A percentile compares a stretch with the other conserved stretches of the same genome.
Evolutionary conservation across 1,140 invertebrate species (phyloP).

Genomic region (Papilio xuthus): DNA sequence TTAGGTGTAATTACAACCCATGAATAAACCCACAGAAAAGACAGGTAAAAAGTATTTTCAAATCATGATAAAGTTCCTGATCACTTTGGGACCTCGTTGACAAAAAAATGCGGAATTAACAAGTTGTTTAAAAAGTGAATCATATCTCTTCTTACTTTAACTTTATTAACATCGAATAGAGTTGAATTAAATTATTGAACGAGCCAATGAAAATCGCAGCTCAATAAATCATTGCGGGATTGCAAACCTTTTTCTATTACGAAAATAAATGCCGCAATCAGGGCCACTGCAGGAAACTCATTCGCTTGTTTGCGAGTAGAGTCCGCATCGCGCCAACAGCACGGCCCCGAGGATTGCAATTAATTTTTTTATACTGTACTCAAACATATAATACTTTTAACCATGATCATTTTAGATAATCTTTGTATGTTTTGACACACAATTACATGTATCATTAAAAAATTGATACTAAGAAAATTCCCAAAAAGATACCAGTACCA

Average conservation of each 20-base stretch:
- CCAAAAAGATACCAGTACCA: too few relatives aligned
- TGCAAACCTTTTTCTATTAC: slow-evolving; percentile 40
- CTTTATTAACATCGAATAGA: slow-evolving; percentile 24
- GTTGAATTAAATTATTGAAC: slow-evolving; percentile 13
- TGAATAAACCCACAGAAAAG: too few relatives aligned
- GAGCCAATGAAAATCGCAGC: slow-evolving; percentile 34
- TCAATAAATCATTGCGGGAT: slow-evolving; percentile 38
- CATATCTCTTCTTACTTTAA: slow-evolving; percentile 25
- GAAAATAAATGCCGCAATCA: slow-evolving; percentile 38
- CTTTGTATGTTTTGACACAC: not conserved
- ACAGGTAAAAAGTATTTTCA: too few relatives aligned
- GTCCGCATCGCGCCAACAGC: not conserved
- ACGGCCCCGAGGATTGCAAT: slow-evolving; percentile 7
- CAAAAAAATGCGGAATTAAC: too few relatives aligned
- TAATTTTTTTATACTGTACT: slow-evolving; percentile 26
- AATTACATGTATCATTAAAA: too few relatives aligned
- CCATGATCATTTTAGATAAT: not conserved
- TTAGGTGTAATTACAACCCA: too few relatives aligned
- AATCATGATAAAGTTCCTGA: too few relatives aligned
- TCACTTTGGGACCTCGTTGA: not conserved
- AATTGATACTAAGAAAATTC: too few relatives aligned
- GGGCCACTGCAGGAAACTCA: slow-evolving; percentile 37
- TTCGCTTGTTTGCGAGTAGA: slow-evolving; percentile 36
- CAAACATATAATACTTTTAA: slow-evolving; percentile 19
- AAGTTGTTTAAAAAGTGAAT: not conserved